A percentile compares a stretch with the other conserved stretches of the same genome.
Conservation (phyloP, 2,113 vertebrate species). For the Pterocles orientalis region DNA sequence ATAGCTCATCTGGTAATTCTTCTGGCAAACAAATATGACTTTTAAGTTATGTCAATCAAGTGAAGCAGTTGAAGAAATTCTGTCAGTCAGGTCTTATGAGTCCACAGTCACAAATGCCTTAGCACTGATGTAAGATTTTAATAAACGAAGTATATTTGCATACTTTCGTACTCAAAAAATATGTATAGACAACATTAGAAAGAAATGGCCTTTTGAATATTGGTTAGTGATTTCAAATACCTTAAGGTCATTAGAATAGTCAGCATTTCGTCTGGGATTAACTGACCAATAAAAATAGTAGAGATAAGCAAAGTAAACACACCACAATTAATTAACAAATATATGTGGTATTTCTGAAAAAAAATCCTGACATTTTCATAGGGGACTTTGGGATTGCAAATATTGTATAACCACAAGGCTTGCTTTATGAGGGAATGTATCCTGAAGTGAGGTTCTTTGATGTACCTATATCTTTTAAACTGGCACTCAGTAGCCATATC, state of each 20-base stretch:
- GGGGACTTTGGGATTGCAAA: neutral
- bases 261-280: constrained; percentile 6
- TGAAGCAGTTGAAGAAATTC: neutral
- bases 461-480: neutral
- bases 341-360: constrained; percentile 1
- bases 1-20: neutral
- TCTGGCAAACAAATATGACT: neutral
- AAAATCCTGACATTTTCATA: constrained; percentile 44
- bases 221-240: constrained; percentile 64
- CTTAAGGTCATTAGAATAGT: constrained; percentile 52
- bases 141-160: constrained; percentile 27
- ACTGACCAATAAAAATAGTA: constrained; percentile 12
- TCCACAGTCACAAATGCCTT: neutral
- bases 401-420: neutral
- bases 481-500: neutral
- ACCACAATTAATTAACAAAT: constrained; percentile 50
- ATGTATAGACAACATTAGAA: neutral
- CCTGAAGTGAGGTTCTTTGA: neutral
- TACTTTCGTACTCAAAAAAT: neutral
- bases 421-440: neutral
- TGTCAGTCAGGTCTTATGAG: neutral
- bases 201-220: constrained; percentile 47
- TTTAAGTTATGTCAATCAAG: neutral
- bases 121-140: constrained; percentile 8
- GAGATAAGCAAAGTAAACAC: constrained; percentile 30